phyloP scores from a whole-genome alignment of 1,140 invertebrate species.

The Pseudachorutes palmiensis region DNA sequence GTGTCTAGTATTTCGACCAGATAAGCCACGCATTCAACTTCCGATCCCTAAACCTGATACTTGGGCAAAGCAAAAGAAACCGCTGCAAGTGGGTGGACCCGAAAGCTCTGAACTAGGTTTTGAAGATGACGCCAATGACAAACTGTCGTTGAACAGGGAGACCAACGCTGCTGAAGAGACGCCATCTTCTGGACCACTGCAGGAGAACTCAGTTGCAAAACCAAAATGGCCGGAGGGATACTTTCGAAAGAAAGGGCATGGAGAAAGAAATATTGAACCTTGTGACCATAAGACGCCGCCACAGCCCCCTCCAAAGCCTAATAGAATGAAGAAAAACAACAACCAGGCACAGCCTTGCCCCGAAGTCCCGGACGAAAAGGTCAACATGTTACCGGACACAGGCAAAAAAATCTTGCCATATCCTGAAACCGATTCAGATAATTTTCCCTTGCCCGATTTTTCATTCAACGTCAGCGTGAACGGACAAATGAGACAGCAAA shows the following conservation, averaged over 20 bases:
- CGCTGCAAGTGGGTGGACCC: neutral
- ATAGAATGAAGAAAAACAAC: neutral
- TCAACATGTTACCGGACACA: neutral
- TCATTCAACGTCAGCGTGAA: neutral
- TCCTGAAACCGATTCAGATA: neutral
- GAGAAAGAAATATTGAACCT: neutral
- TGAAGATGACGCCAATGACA: conserved; percentile 1
- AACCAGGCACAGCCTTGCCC: neutral
- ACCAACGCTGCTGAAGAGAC: no score
- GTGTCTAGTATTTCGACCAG: conserved; percentile 2
- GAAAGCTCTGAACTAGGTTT: neutral
- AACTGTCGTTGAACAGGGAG: no score
- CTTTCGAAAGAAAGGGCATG: neutral
- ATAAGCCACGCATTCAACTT: neutral
- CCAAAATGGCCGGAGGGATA: neutral
- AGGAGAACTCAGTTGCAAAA: no score
- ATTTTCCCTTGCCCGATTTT: neutral
- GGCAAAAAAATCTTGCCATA: neutral
- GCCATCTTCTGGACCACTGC: no score
- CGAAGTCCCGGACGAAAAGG: neutral
- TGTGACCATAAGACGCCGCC: no score
- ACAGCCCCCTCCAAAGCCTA: neutral
- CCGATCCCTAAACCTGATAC: conserved; percentile 7
- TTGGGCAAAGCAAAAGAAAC: neutral
- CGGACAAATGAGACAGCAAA: neutral